phyloP scores from a whole-genome alignment of 2,113 vertebrate species.

The Mastomys coucha region DNA sequence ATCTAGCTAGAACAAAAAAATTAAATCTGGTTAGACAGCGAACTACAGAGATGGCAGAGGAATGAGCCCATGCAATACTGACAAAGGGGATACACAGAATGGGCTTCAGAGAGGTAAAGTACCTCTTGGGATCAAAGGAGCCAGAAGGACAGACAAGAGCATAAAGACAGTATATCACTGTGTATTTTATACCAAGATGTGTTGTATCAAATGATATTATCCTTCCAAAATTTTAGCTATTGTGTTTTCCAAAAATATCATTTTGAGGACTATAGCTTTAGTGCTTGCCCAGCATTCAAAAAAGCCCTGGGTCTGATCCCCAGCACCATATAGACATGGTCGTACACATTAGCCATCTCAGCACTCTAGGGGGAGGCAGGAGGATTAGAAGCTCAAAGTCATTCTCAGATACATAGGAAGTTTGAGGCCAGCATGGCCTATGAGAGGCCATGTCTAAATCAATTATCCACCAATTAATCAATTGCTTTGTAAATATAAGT shows the following conservation, averaged over 20 bases:
- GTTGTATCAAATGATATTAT: not conserved
- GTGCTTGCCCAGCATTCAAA: not conserved
- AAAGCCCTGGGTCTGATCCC: not conserved
- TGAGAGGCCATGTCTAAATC: not conserved
- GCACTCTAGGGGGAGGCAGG: too few relatives aligned
- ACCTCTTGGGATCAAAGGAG: not conserved
- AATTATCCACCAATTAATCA: not conserved
- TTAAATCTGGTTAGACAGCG: not conserved
- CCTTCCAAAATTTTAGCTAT: not conserved
- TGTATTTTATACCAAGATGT: not conserved
- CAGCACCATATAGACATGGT: too few relatives aligned
- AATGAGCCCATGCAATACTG: too few relatives aligned
- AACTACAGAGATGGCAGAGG: not conserved
- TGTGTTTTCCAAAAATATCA: not conserved
- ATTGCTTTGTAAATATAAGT: not conserved
- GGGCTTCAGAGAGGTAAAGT: not conserved
- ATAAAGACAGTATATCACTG: not conserved
- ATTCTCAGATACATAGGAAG: not conserved
- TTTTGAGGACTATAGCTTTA: not conserved
- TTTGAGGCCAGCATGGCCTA: too few relatives aligned
- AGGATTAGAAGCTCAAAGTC: not conserved
- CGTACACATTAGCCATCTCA: not conserved
- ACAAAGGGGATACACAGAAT: too few relatives aligned
- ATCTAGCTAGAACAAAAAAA: not conserved
- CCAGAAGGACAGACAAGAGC: accelerated